Base-by-base conservation (phyloP, 2,888 invertebrate genomes). In the Philonicus albiceps region DNA sequence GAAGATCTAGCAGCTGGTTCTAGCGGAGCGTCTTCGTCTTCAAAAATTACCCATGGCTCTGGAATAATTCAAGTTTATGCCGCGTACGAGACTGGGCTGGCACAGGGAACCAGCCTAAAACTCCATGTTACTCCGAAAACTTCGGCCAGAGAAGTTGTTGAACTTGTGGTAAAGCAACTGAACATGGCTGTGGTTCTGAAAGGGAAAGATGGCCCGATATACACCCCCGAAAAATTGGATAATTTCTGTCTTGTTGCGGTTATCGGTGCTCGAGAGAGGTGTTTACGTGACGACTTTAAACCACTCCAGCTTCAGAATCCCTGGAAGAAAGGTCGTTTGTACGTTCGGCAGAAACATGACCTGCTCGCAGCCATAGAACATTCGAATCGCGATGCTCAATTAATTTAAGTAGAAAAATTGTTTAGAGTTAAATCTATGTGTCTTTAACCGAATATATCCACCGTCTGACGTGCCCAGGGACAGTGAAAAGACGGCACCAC, bases 171-270 rank as follows among this genome's bases (percentile, higher is more conserved):
- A 85, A 97, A 98, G 91, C 98, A 99, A 92, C 94, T 99, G 73
- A 98, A 98, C 91, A 97, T 97, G 96, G 97, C 98, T 16, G 97
- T 97, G 85, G 95, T 96, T 22, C 93, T 97, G 27, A 98, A 97
- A 92, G 96, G 97, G 75, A 96, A 96, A 91, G 94, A 96, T 72
- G 97, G 97, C 0, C 98, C 98, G 0, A 96, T 97, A 72, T 97
- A 97, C 90, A 95, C 96, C 0, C 94, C 96, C 2, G 97, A 97
- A 85, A 96, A 96, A 91, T 93, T 98, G 87, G 95, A 95, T 87
- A 97, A 97, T 91, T 98, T 98, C 92, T 98, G 98, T 91, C 94
- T 99, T 75, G 98, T 98, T 3, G 98, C 98, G 0, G 98, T 99
- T 37, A 98, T 99, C 87, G 99, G 99, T 0, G 98, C 98, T 0